Conservation (phyloP, 1,140 invertebrate species). For the Brachionus manjavacas region DNA sequence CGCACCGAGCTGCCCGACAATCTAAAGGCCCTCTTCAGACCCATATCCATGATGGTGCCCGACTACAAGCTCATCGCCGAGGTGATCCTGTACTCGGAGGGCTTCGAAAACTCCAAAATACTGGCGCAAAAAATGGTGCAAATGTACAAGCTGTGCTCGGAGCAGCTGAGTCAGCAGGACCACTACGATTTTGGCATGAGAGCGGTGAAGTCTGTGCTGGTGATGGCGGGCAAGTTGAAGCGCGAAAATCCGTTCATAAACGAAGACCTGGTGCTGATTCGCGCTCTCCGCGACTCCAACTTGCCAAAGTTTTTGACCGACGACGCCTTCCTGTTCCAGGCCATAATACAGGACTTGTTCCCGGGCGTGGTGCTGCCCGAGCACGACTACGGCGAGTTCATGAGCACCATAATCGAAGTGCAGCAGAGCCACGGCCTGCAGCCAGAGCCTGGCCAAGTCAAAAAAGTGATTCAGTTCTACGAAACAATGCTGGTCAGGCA, state of each 20-base stretch:
- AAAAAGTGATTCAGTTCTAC: conserved; percentile 59
- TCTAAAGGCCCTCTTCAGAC: conserved; percentile 69
- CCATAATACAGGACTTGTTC: conserved; percentile 58
- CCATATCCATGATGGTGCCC: conserved; percentile 86
- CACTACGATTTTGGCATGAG: conserved; percentile 90
- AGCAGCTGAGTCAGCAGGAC: conserved; percentile 83
- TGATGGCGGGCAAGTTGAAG: conserved; percentile 58
- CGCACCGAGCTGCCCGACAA: conserved; percentile 64
- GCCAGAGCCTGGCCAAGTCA: conserved; percentile 49
- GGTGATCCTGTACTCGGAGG: conserved; percentile 83
- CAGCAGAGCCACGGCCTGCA: conserved; percentile 48
- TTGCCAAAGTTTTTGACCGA: conserved; percentile 58
- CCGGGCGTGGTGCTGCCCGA: conserved; percentile 57
- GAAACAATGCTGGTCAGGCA: conserved; percentile 59
- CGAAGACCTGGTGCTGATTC: conserved; percentile 57
- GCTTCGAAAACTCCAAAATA: conserved; percentile 77
- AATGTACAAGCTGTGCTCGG: conserved; percentile 83
- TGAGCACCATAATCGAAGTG: conserved; percentile 52
- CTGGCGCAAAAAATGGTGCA: conserved; percentile 82
- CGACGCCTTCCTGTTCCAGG: conserved; percentile 54
- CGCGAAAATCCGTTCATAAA: conserved; percentile 57
- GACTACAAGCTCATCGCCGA: conserved; percentile 82
- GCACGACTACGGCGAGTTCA: conserved; percentile 56
- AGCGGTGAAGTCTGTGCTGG: conserved; percentile 62
- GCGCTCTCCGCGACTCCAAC: conserved; percentile 57